Base-by-base conservation (phyloP, 2,888 invertebrate genomes). In the Aproaerema taeniolella region DNA sequence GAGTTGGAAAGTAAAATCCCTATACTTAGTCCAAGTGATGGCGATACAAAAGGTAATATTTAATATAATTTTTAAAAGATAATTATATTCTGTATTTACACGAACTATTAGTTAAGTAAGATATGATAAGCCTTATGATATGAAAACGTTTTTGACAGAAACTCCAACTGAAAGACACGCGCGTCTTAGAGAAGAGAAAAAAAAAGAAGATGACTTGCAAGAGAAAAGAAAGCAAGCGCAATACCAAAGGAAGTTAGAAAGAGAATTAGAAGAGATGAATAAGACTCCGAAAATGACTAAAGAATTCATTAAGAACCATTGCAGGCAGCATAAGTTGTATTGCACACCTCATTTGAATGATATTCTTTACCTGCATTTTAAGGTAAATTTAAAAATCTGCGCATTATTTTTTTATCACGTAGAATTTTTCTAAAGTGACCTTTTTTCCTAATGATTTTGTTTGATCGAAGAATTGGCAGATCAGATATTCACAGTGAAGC, bases 281-380 rank as follows among this genome's bases (percentile, higher is more conserved):
- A 72, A 52, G 44, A 62, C 70, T 0, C 87, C 86, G 3, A 55
- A 71, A 52, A 96, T 98, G 90, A 97, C 96, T 0, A 93, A 95
- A 63, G 90, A 93, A 52, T 91, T 91, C 37, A 88, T 98, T 32
- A 89, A 83, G 50, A 91, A 95, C 39, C 92, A 94, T 56, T 98
- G 98, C 80, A 94, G 91, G 63, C 91, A 95, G 47, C 88, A 94
- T 48, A 92, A 93, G 58, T 79, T 98, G 1, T 98, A 98, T 66
- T 88, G 91, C 50, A 97, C 97, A 0, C 98, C 98, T 0, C 81
- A 91, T 53, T 81, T 98, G 7, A 98, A 98, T 72, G 97, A 98
- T 72, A 95, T 97, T 8, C 86, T 98, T 0, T 98, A 98, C 74
- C 88, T 98, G 28, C 98, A 98, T 85, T 98, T 87, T 92, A 97